A percentile compares a stretch with the other conserved stretches of the same genome.
phyloP scores from a whole-genome alignment of 2,888 invertebrate genomes.

The Melikaiella ostensackeni region DNA sequence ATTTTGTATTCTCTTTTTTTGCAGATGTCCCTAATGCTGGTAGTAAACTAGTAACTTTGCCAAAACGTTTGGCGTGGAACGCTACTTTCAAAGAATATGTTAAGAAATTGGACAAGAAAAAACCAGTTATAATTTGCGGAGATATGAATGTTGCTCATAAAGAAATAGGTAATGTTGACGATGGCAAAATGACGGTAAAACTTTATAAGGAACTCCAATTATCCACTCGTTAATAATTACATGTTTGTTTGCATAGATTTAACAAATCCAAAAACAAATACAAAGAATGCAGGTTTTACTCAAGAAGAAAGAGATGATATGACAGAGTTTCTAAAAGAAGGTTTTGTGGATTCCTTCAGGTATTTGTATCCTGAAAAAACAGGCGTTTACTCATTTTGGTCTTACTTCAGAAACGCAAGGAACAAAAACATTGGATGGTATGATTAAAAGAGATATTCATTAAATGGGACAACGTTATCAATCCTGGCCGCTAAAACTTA shows the following conservation, averaged over 20 bases:
- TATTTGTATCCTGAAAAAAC: slow-evolving; percentile 90
- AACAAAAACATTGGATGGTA: slow-evolving; percentile 97
- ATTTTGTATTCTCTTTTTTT: slow-evolving; percentile 44
- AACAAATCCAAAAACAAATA: slow-evolving; percentile 95
- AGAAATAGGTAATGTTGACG: slow-evolving; percentile 85
- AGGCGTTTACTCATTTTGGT: slow-evolving; percentile 96
- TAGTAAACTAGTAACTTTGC: slow-evolving; percentile 89
- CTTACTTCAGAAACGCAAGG: slow-evolving; percentile 92
- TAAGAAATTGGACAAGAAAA: slow-evolving; percentile 88
- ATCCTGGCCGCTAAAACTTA: too few species aligned
- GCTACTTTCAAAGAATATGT: slow-evolving; percentile 88
- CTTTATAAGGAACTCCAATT: slow-evolving; percentile 29
- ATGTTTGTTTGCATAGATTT: slow-evolving; percentile 81
- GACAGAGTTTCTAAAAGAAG: slow-evolving; percentile 87
- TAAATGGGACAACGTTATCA: not conserved
- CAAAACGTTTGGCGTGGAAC: slow-evolving; percentile 95
- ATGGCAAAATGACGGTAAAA: not conserved
- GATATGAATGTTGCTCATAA: slow-evolving; percentile 98
- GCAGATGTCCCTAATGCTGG: slow-evolving; percentile 97
- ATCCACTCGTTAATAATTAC: slow-evolving; percentile 3
- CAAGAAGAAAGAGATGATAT: slow-evolving; percentile 95
- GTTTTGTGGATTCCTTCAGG: slow-evolving; percentile 93
- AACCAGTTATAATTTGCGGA: slow-evolving; percentile 96
- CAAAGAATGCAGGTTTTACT: slow-evolving; percentile 96
- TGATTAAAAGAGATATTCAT: slow-evolving; percentile 65